Evolutionary conservation across 2,113 vertebrate genomes (phyloP).

Genomic region (Sinocyclocheilus anshuiensis): DNA sequence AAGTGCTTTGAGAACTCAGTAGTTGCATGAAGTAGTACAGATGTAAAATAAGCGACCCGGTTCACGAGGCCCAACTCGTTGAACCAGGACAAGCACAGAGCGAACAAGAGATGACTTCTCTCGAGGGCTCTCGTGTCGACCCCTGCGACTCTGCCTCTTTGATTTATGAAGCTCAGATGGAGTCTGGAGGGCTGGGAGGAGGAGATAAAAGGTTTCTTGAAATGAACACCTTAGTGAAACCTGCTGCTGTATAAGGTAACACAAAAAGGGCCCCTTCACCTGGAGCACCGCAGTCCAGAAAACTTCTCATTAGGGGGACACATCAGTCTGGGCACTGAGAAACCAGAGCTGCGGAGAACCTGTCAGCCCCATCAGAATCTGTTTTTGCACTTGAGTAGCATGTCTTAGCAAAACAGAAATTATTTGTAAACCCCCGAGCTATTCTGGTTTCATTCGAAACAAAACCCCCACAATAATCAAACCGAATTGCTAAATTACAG

Average conservation of each 20-base stretch:
- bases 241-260: constrained; percentile 46
- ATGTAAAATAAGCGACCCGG: constrained; percentile 12
- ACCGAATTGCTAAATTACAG: constrained; percentile 59
- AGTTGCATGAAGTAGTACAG: not conserved
- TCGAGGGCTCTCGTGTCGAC: not conserved
- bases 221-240: constrained; percentile 59
- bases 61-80: not conserved
- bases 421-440: constrained; percentile 15
- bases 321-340: not conserved
- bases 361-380: not conserved
- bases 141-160: constrained; percentile 40
- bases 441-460: constrained; percentile 30
- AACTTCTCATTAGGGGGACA: not conserved
- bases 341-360: not conserved
- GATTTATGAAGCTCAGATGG: constrained; percentile 48
- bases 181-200: constrained; percentile 38
- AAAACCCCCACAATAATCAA: constrained; percentile 54
- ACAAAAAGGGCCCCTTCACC: constrained; percentile 27
- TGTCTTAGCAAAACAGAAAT: constrained; percentile 49
- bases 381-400: constrained; percentile 9
- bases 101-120: constrained; percentile 23
- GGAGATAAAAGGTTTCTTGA: constrained; percentile 46
- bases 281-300: constrained; percentile 34
- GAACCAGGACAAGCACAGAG: constrained; percentile 22
- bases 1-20: constrained; percentile 10